Evolutionary conservation across 2,797 vertebrate species (phyloP).

Genomic region (Chaenodraco wilsoni): DNA sequence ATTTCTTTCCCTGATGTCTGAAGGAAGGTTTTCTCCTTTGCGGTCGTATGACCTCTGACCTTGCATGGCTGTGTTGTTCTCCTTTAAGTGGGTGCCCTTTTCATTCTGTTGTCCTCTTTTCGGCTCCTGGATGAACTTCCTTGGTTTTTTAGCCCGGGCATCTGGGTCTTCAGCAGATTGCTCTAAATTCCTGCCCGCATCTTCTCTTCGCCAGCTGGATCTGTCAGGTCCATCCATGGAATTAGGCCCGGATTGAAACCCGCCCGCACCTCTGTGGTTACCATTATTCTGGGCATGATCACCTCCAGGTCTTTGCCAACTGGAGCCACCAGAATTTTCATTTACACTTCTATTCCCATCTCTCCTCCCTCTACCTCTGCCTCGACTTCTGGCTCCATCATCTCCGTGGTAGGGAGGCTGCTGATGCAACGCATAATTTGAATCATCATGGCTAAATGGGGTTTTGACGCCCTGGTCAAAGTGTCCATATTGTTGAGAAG

Average conservation of each 20-base stretch:
- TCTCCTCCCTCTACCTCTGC: slow-evolving; percentile 71
- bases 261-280: slow-evolving; percentile 47
- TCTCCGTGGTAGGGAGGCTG: slow-evolving; percentile 47
- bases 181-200: slow-evolving; percentile 66
- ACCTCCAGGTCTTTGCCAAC: slow-evolving; percentile 83
- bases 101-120: slow-evolving; percentile 81
- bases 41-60: slow-evolving; percentile 47
- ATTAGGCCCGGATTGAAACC: slow-evolving; percentile 28
- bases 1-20: slow-evolving; percentile 44
- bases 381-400: slow-evolving; percentile 56
- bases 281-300: slow-evolving; percentile 73
- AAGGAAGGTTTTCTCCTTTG: slow-evolving; percentile 42
- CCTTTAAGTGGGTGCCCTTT: slow-evolving; percentile 74
- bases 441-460: slow-evolving; percentile 72
- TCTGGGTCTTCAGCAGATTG: slow-evolving; percentile 82
- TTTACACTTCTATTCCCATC: slow-evolving; percentile 59
- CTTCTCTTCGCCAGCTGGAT: slow-evolving; percentile 78
- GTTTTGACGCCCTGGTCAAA: slow-evolving; percentile 66
- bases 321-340: slow-evolving; percentile 65
- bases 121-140: slow-evolving; percentile 80
- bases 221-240: slow-evolving; percentile 59
- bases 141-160: slow-evolving; percentile 84
- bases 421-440: slow-evolving; percentile 65
- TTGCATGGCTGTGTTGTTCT: slow-evolving; percentile 67
- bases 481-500: slow-evolving; percentile 78